phyloP scores from a whole-genome alignment of 2,113 vertebrate species.

The Pycnonotus jocosus region DNA sequence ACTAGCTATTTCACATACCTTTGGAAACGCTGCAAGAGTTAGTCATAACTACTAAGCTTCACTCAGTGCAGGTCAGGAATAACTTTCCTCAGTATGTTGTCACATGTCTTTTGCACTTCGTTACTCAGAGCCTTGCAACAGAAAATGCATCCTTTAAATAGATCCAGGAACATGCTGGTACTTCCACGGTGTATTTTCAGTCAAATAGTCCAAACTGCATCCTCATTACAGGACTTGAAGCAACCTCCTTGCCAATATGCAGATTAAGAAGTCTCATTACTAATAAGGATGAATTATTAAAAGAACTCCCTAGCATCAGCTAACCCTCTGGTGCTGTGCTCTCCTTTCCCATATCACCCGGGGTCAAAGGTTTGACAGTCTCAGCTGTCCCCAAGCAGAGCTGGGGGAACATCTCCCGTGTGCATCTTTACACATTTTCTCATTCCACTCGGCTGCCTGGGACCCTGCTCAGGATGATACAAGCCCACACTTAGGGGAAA shows the following conservation, averaged over 20 bases:
- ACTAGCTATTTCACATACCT: not conserved
- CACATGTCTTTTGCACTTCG: fast-evolving
- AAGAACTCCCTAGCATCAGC: not conserved
- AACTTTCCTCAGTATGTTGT: not conserved
- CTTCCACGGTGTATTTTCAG: not conserved
- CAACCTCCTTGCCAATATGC: not conserved
- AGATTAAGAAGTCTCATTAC: not conserved
- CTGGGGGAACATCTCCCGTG: not conserved
- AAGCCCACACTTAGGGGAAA: not conserved
- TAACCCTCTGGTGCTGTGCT: not conserved
- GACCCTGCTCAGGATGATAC: not conserved
- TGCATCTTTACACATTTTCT: not conserved
- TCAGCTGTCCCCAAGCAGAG: not conserved
- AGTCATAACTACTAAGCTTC: not conserved
- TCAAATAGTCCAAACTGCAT: not conserved
- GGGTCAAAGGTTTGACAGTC: not conserved
- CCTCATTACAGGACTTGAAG: not conserved
- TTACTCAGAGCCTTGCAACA: not conserved
- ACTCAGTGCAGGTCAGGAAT: not conserved
- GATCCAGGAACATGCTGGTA: not conserved
- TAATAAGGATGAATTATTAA: not conserved
- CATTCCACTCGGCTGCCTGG: not conserved
- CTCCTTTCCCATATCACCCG: not conserved
- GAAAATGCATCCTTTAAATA: not conserved
- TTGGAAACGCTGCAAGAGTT: not conserved